Percentiles rank a stretch among this genome's conserved stretches.
phyloP scores from a whole-genome alignment of 2,797 vertebrate genomes.

The Lepilemur ruficaudatus region DNA sequence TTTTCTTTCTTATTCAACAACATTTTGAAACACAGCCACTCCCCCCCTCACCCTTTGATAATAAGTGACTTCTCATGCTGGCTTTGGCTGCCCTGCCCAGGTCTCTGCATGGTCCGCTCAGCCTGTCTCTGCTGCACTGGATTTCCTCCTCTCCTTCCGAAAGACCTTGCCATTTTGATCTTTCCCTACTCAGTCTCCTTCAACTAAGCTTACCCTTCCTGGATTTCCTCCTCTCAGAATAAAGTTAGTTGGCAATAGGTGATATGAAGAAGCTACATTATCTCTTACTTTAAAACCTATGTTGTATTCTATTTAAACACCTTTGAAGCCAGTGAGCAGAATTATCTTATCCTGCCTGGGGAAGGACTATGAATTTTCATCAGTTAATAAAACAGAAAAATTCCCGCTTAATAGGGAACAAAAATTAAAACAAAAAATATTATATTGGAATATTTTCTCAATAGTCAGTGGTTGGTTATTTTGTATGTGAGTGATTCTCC shows the following conservation, averaged over 20 bases:
- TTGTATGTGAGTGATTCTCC: not conserved
- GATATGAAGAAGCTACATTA: not conserved
- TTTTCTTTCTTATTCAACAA: not conserved
- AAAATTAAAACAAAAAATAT: not conserved
- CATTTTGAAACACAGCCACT: not conserved
- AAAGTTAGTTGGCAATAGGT: not conserved
- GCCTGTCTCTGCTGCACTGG: not conserved
- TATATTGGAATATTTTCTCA: not conserved
- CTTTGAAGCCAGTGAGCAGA: not conserved
- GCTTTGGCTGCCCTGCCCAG: no score
- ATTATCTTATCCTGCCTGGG: not conserved
- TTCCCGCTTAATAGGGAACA: not conserved
- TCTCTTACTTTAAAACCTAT: not conserved
- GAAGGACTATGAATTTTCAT: not conserved
- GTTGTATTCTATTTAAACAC: not conserved
- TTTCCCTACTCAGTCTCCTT: not conserved
- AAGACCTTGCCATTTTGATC: not conserved
- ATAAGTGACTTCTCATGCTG: not conserved
- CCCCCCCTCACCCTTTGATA: not conserved
- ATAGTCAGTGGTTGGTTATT: not conserved
- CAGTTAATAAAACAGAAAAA: not conserved
- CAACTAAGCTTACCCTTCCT: not conserved
- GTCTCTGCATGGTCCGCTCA: not conserved
- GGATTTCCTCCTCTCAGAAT: not conserved
- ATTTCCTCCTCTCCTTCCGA: not conserved